These are phyloP conservation scores for Hesperia comma DNA, from an alignment of 2,888 invertebrate species.

Conservation along the genomic window DNA sequence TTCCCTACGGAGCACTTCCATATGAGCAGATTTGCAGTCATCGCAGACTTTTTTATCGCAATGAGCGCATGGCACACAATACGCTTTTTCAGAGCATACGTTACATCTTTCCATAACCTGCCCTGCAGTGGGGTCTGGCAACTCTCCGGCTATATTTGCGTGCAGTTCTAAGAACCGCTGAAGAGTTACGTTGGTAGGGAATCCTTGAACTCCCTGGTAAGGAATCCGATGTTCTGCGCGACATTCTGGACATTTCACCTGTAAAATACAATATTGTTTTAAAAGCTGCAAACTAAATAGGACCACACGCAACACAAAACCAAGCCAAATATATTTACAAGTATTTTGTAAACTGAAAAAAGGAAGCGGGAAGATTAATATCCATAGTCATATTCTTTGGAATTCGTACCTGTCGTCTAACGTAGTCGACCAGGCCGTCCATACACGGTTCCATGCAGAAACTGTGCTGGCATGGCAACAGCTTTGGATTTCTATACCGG, in stretches of 20 bases:
- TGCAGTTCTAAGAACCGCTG: slow-evolving; percentile 97
- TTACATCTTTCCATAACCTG: slow-evolving; percentile 97
- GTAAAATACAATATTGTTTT: slow-evolving; percentile 49
- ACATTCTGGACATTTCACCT: slow-evolving; percentile 99
- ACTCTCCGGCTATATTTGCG: slow-evolving; percentile 95
- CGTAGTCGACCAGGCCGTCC: slow-evolving; percentile 98
- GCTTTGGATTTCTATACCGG: slow-evolving; percentile 98
- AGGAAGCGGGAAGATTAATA: slow-evolving; percentile 5
- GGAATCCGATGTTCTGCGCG: slow-evolving; percentile 98
- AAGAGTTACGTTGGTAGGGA: slow-evolving; percentile 97
- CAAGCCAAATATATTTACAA: slow-evolving; percentile 25
- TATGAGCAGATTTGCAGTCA: slow-evolving; percentile 97
- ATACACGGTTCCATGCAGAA: slow-evolving; percentile 99
- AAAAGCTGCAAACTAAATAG: not conserved
- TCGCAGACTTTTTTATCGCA: slow-evolving; percentile 99
- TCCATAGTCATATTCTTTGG: not conserved
- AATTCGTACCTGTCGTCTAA: slow-evolving; percentile 90
- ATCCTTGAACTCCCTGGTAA: slow-evolving; percentile 96
- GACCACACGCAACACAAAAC: slow-evolving; percentile 6
- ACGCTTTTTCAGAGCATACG: slow-evolving; percentile 96
- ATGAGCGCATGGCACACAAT: slow-evolving; percentile 94
- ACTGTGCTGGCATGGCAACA: slow-evolving; percentile 99
- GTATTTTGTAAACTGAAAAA: not conserved
- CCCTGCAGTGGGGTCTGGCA: slow-evolving; percentile 95
- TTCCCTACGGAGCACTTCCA: slow-evolving; percentile 97